Evolutionary conservation across 2,888 invertebrate genomes (phyloP), one percentile per base, ranked within the genome.

Genomic region (Autographa pulchrina): DNA sequence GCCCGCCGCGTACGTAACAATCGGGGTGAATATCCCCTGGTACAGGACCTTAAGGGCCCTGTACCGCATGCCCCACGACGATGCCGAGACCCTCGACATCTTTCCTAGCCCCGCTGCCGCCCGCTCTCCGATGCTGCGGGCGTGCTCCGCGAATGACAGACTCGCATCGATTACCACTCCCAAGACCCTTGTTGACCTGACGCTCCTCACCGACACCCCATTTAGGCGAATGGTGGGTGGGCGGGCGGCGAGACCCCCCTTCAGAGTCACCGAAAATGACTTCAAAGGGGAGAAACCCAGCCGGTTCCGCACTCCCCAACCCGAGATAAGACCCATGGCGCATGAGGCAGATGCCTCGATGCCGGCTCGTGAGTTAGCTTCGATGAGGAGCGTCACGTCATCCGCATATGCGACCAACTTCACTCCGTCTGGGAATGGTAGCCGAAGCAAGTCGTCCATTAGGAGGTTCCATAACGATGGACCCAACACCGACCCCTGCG

Each of bases 21-120:
- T 61, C 0, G 61, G 0, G 0, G 25, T 4, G 0, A 14, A 69
- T 0, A 69, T 52, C 0, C 70, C 62, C n/a, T 41, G 54, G 41
- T 70, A 66, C 70, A 70, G 43, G 7, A 67, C 56, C 67, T 70
- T 70, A 62, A 85, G 77, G 0, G 77, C 81, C 0, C 65, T 62
- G 59, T 82, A 85, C 4, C 78, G 31, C 0, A 85, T 31, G 0
- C 86, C 86, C 85, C 85, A 86, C 3, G 78, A 71, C 8, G 85
- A 69, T 0, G 85, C 76, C 0, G 83, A 86, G 6, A 82, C 79
- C 0, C 85, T 73, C 18, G 84, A 71, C 67, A 87, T 66, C 62
- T 80, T 82, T 2, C 82, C 82, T 56, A 83, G 75, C 54, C 77
- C 75, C 0, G 48, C 72, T 3, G 74, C 68, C 1, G 81, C 83